Base-by-base conservation (phyloP, 2,113 vertebrate species). In the Columbina picui region DNA sequence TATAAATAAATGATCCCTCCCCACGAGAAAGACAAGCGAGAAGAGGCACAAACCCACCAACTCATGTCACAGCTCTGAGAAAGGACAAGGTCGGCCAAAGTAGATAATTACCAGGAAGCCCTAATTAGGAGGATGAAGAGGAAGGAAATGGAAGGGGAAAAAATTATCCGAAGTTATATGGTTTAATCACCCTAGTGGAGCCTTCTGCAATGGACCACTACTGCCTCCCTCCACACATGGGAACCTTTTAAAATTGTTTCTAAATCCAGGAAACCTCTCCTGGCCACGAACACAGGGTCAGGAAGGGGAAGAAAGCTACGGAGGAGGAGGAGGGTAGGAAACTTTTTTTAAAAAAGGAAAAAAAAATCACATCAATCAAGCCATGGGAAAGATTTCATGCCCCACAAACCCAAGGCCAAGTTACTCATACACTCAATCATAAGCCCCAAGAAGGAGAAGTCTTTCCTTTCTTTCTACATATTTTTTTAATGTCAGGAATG, bases 11-110 rank as follows among this genome's bases (percentile, higher is more conserved):
- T 13, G 17, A 56, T 57, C 38, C 38, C 49, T 81, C 14, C 15
- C 49, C 30, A 18, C 0, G 0, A 8, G 32, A 38, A 34, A 73
- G 56, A 56, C 0, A 0, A 70, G 57, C 3, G 2, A 82, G 79
- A 91, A 57, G 47, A 55, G 36, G 41, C 47, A 76, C 47, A 38
- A 91, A 83, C 12, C 17, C 56, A 75, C 23, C 8, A n/a, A 74
- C 22, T 73, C 45, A 12, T 11, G 30, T 29, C 55, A 34, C 50
- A 73, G 53, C 43, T 71, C 63, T 17, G 38, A 32, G 41, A 74
- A 78, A 89, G 65, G 47, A 53, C 22, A 63, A n/a, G 13, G 69
- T 21, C 68, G 39, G 78, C 14, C 29, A 63, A 74, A 22, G 75
- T 49, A 73, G n/a, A 6, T 5, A 20, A 83, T 60, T 64, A 60